Evolutionary conservation across 1,140 invertebrate genomes (phyloP), one percentile per base, ranked within the genome.

Genomic region (Trichonephila inaurata): DNA sequence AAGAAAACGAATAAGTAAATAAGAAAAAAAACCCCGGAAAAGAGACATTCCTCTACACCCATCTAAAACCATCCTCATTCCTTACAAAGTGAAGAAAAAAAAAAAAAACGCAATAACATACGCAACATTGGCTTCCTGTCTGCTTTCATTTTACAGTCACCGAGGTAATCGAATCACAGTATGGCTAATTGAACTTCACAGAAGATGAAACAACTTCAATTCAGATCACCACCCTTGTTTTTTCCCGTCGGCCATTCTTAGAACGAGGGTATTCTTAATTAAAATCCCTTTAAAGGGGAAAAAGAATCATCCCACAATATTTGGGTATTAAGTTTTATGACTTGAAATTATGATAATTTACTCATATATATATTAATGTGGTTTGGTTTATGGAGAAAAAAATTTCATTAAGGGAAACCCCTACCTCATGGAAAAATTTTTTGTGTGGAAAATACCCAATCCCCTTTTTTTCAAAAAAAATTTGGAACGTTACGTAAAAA

Each of bases 81-180:
- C 60, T n/a, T 51, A 33, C 16, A 62, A 16, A 64, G 2, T 10
- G 18, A 62, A n/a, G 60, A 64, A 18, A 28, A 16, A n/a, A 44
- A n/a, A 64, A 28, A 28, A 87, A 40, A 62, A 87, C 16, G 44
- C 85, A 66, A 33, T 87, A 87, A 62, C 33, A n/a, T 61, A 62
- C 61, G 85, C 51, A 87, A 87, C 60, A 87, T 87, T 87, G 66
- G 24, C 85, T 87, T 87, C 28, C 85, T 87, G 61, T 64, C 51
- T 61, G 28, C 60, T n/a, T 40, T 40, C 60, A 28, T 87, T 62
- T 87, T 87, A 24, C 58, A 87, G 24, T 58, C 2, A 64, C 51
- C 14, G 28, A 40, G 60, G 18, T 19, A 61, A 87, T 62, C 19
- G 28, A 40, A 87, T 62, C 28, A 33, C 33, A 5, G 24, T 18